Evolutionary conservation across 2,113 vertebrate genomes (phyloP), one percentile per base, ranked within the genome.

Genomic region (Proteles cristata): DNA sequence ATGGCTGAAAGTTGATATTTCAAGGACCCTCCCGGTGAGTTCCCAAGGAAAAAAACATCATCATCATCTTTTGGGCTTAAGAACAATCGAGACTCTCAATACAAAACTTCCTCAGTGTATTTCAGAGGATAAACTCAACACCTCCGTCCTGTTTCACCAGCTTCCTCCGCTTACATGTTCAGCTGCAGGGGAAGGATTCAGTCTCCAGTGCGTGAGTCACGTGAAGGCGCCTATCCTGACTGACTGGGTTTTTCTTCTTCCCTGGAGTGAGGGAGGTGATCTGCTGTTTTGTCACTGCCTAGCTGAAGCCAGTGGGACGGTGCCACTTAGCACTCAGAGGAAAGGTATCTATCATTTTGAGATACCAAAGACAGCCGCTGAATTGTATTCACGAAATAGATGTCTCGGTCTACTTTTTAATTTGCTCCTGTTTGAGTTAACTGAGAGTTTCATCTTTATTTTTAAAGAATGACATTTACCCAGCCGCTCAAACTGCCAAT

Each of bases 391-490:
- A 48, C 89, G 93, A 97, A 98, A 97, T 92, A 96, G 96, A 98
- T 79, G 91, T 97, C 96, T 97, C 96, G 19, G 63, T 97, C 82
- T 93, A 95, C 98, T 96, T 97, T 97, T 97, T 97, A 98, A 98
- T 97, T 97, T 97, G 93, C 96, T 97, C 88, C 80, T 91, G 95
- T 98, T 97, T 94, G 94, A 97, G 92, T 97, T 97, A 96, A 94
- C 94, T 31, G 94, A 95, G 96, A 97, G 69, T 94, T 97, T 93
- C 26, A 35, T 93, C 97, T 97, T 98, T 97, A 97, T 98, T 97
- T 98, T 98, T 98, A 96, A 98, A 98, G 96, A 97, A 97, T 97
- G 97, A 92, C 97, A 97, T 97, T 98, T 97, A 96, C 94, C 88
- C 91, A 97, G 93, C 61, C 35, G 0, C 50, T 96, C 89, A 68